phyloP scores from a whole-genome alignment of 2,888 invertebrate genomes.

The Helicoverpa assulta region DNA sequence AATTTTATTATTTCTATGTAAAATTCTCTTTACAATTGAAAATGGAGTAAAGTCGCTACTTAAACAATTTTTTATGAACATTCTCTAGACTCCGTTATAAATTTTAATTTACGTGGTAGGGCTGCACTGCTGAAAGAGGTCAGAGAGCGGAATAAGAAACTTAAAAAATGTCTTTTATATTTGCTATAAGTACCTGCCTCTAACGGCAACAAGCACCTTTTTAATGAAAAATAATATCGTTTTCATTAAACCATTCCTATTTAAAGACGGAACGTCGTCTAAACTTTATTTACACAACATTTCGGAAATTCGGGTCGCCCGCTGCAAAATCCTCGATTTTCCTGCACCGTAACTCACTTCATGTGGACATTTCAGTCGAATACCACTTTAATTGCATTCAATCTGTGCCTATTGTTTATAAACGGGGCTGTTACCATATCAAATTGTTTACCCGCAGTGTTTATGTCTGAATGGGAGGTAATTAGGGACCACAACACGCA shows the following conservation, averaged over 20 bases:
- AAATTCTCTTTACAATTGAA: conserved; percentile 16
- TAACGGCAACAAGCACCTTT: background rate
- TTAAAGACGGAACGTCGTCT: conserved; percentile 12
- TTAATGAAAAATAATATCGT: background rate
- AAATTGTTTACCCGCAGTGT: conserved; percentile 42
- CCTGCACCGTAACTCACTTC: conserved; percentile 34
- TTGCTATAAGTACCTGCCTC: background rate
- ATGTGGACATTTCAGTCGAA: conserved; percentile 39
- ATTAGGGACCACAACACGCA: conserved; percentile 54
- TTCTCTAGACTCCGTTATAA: background rate
- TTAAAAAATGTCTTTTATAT: background rate
- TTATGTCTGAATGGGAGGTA: conserved; percentile 46
- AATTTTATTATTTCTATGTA: conserved; percentile 30
- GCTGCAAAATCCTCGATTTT: conserved; percentile 22
- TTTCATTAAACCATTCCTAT: conserved; percentile 12
- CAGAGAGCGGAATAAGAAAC: conserved; percentile 4
- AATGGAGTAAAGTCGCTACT: background rate
- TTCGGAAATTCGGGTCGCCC: conserved; percentile 28
- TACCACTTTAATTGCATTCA: conserved; percentile 47
- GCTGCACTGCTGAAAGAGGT: background rate
- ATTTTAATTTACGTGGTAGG: conserved; percentile 10
- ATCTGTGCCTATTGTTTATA: conserved; percentile 44
- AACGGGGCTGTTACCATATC: conserved; percentile 26
- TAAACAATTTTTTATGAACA: background rate
- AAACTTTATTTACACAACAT: conserved; percentile 37